Percentiles rank a stretch among this genome's conserved stretches.
Conservation (phyloP, 2,888 invertebrate species). For the Spodoptera picta region DNA sequence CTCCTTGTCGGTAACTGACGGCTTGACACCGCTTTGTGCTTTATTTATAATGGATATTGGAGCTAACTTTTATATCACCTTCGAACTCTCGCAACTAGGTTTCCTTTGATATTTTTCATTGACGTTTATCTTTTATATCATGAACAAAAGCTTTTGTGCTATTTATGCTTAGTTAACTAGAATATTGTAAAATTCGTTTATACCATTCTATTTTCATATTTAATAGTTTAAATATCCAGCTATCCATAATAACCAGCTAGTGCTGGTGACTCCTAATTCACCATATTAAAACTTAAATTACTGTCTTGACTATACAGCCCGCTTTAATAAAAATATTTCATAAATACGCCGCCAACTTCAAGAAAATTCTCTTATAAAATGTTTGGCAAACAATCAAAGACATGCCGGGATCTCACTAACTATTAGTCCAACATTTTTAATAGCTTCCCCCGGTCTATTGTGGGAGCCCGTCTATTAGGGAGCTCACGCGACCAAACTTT, state of each 20-base stretch:
- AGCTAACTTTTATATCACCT: constrained; percentile 18
- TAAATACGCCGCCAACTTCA: not conserved
- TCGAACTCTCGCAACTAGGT: not conserved
- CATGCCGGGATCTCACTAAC: constrained; percentile 30
- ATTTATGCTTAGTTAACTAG: too few species aligned
- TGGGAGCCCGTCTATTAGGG: constrained; percentile 36
- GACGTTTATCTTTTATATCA: too few species aligned
- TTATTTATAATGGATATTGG: constrained; percentile 26
- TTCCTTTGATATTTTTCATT: not conserved
- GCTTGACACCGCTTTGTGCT: constrained; percentile 38
- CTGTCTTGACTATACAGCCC: too few species aligned
- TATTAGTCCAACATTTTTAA: constrained; percentile 50
- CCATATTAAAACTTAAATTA: not conserved
- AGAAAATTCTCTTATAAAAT: constrained; percentile 2
- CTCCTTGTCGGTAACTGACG: constrained; percentile 36
- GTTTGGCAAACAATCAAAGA: constrained; percentile 18
- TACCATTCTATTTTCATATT: too few species aligned
- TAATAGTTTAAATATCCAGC: too few species aligned
- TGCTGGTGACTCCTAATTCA: constrained; percentile 10
- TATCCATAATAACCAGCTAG: too few species aligned
- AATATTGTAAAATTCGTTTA: too few species aligned
- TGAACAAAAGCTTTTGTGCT: not conserved
- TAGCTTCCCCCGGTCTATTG: constrained; percentile 44
- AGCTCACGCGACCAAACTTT: constrained; percentile 46
- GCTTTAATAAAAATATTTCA: not conserved